These are phyloP conservation scores for Amphimallon solstitiale DNA, from an alignment of 2,888 invertebrate species.

Conservation along the genomic window DNA sequence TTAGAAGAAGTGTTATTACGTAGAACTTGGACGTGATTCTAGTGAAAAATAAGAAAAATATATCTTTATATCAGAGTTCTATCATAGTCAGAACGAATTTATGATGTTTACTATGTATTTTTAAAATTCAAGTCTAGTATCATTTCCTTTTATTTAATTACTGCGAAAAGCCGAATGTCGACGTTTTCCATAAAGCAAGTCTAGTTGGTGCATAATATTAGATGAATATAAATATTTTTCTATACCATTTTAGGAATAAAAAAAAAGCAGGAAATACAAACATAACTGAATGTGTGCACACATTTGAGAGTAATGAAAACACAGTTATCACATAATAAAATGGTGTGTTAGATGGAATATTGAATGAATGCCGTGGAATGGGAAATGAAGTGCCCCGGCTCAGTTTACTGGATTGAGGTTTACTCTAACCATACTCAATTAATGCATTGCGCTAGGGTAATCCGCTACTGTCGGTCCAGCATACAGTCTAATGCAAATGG, in stretches of 20 bases:
- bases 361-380: conserved; percentile 27
- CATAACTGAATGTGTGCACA: neutral
- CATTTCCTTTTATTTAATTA: too few species aligned
- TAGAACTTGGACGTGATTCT: too few species aligned
- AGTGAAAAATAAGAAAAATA: too few species aligned
- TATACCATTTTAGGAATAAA: neutral
- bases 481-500: conserved; percentile 44
- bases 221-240: conserved; percentile 26
- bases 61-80: too few species aligned
- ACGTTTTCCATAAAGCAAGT: neutral
- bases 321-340: conserved; percentile 43
- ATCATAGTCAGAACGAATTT: too few species aligned
- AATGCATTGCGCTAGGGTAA: conserved; percentile 44
- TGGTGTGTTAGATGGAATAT: conserved; percentile 42
- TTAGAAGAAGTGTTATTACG: too few species aligned
- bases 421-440: conserved; percentile 44
- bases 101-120: too few species aligned
- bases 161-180: too few species aligned
- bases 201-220: neutral
- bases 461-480: conserved; percentile 44
- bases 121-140: too few species aligned
- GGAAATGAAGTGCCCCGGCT: conserved; percentile 33
- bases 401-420: conserved; percentile 43
- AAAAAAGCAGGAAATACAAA: neutral
- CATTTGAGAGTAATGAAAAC: conserved; percentile 38